Evolutionary conservation across 2,797 vertebrate species (phyloP).

Genomic region (Myotis myotis): DNA sequence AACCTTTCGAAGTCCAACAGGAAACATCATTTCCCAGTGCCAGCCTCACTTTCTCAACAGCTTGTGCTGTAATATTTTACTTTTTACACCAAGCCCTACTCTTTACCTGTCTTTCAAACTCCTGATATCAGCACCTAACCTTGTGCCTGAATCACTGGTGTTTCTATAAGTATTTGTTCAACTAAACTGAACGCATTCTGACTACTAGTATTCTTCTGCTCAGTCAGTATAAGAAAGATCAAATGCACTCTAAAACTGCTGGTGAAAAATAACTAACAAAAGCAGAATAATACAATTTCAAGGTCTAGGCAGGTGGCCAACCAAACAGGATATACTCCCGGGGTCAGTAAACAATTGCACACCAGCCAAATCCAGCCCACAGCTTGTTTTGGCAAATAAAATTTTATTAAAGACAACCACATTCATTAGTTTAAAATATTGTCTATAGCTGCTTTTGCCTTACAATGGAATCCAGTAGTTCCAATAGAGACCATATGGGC

Average conservation of each 20-base stretch:
- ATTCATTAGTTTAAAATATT: neutral
- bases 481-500: neutral
- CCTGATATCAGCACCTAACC: neutral
- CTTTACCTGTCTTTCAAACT: neutral
- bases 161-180: neutral
- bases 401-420: neutral
- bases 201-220: neutral
- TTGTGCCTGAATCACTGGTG: neutral
- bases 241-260: neutral
- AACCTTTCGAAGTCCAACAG: constrained; percentile 9
- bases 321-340: neutral
- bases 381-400: constrained; percentile 5
- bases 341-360: neutral
- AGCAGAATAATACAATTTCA: neutral
- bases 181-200: constrained; percentile 23
- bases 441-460: neutral
- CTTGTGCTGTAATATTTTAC: neutral
- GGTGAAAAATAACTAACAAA: neutral
- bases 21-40: neutral
- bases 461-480: neutral
- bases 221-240: neutral
- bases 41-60: constrained; percentile 8
- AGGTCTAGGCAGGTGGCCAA: neutral
- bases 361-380: constrained; percentile 4
- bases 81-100: neutral